These are phyloP conservation scores for Atrichornis clamosus DNA, from an alignment of 2,113 vertebrate genomes.

Conservation along the genomic window DNA sequence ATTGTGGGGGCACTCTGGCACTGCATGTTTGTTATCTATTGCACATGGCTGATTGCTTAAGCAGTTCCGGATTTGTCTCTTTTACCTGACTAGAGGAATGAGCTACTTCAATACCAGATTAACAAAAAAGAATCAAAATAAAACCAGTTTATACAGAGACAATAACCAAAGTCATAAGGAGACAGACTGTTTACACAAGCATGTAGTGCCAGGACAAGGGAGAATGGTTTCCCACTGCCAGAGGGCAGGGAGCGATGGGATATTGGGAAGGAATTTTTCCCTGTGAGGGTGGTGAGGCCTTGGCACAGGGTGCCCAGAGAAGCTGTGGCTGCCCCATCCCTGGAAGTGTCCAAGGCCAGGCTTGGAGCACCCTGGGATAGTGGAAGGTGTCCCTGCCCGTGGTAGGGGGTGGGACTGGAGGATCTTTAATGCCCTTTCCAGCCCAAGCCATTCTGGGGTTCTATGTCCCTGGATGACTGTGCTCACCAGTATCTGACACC, in stretches of 20 bases:
- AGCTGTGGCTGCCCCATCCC: neutral
- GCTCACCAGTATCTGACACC: neutral
- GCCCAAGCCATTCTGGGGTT: neutral
- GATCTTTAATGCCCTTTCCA: neutral
- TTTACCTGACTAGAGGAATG: neutral
- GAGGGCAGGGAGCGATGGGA: accelerated
- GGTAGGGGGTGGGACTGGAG: accelerated
- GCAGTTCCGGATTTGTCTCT: neutral
- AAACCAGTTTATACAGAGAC: neutral
- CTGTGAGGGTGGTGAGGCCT: neutral
- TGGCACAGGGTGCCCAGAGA: neutral
- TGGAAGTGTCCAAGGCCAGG: neutral
- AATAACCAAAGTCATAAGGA: neutral
- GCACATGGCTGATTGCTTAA: neutral
- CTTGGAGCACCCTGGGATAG: neutral
- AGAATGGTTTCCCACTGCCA: neutral
- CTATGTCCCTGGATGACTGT: neutral
- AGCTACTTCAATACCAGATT: neutral
- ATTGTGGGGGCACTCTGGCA: neutral
- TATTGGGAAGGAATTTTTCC: neutral
- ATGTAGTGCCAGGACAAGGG: neutral
- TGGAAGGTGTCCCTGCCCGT: neutral
- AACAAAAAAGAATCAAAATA: neutral
- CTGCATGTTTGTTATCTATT: neutral
- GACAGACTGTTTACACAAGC: neutral